Percentiles rank a stretch among this genome's conserved stretches.
Evolutionary conservation across 2,113 vertebrate species (phyloP).

Genomic region (Eulemur rufifrons): DNA sequence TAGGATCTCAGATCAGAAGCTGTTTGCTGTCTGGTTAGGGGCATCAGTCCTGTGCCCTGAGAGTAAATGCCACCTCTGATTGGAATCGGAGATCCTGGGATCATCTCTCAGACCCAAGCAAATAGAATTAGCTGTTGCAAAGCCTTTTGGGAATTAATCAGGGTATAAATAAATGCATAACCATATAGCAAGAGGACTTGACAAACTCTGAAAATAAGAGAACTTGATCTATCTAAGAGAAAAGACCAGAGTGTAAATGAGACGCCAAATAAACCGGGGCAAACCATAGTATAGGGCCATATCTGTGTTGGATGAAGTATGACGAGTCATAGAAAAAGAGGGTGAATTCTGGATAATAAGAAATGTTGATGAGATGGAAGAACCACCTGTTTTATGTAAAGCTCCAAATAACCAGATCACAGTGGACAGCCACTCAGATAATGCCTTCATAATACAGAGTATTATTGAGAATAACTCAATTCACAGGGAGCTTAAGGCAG

Average conservation of each 20-base stretch:
- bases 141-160: background rate
- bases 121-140: background rate
- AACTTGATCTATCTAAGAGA: background rate
- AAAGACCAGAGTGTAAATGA: background rate
- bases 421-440: constrained; percentile 73
- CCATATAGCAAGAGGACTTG: background rate
- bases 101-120: background rate
- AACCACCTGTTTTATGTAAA: constrained; percentile 77
- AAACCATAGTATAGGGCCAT: background rate
- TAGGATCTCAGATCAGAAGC: background rate
- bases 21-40: background rate
- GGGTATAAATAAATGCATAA: background rate
- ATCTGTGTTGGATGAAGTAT: background rate
- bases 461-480: constrained; percentile 80
- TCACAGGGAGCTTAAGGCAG: constrained; percentile 63
- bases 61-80: background rate
- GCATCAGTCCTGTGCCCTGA: background rate
- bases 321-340: background rate
- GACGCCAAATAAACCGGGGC: background rate
- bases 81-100: background rate
- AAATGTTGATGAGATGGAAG: constrained; percentile 47
- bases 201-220: background rate
- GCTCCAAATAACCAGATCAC: constrained; percentile 70
- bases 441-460: constrained; percentile 65
- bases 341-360: constrained; percentile 26